Evolutionary conservation across 2,113 vertebrate genomes (phyloP).

Genomic region (Sula dactylatra): DNA sequence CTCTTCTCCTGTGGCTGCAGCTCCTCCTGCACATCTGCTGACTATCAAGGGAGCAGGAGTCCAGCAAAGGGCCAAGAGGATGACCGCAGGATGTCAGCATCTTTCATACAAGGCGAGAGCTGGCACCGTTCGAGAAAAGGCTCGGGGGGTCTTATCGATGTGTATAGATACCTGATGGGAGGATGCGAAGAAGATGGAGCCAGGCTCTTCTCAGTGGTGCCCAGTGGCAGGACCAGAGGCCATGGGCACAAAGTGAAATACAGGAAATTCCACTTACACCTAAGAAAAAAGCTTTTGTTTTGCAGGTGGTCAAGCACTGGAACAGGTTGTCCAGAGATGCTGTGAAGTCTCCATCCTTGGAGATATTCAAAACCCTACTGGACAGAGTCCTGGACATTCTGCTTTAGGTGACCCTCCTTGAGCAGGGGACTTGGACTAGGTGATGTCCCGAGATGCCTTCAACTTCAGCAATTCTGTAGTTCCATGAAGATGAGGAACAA

Average conservation of each 20-base stretch:
- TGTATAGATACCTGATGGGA: background rate
- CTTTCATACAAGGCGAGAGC: background rate
- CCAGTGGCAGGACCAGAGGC: background rate
- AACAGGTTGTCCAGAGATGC: background rate
- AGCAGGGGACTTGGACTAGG: background rate
- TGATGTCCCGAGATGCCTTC: background rate
- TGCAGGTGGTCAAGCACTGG: background rate
- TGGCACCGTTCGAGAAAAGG: too few relatives aligned
- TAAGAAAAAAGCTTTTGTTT: background rate
- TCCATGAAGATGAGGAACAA: background rate
- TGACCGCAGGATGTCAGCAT: background rate
- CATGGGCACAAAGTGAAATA: background rate
- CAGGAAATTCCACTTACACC: background rate
- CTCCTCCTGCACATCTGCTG: background rate
- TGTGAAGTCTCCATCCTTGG: background rate
- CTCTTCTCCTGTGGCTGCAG: background rate
- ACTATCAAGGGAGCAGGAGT: background rate
- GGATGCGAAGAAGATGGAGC: fast-evolving
- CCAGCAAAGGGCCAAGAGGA: background rate
- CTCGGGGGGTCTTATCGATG: fast-evolving
- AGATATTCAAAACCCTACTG: background rate
- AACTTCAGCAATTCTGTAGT: background rate
- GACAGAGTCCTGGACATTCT: background rate
- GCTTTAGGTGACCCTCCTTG: background rate
- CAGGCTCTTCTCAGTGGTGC: background rate